Base-by-base conservation (phyloP, 2,888 invertebrate species). In the Diachrysia chrysitis region DNA sequence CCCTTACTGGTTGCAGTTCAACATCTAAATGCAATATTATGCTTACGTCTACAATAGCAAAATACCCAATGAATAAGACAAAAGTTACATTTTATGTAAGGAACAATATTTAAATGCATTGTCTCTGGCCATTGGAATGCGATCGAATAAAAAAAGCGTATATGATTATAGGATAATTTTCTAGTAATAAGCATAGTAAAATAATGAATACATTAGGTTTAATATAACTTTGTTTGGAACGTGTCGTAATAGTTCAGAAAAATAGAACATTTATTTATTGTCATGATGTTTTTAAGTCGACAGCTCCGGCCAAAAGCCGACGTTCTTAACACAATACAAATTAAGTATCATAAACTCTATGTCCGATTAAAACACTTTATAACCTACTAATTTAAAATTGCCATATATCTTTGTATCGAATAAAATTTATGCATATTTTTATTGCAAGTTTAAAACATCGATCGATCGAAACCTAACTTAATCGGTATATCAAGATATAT, bases 261-360 rank as follows among this genome's bases (percentile, higher is more conserved):
- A 92, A 93, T 93, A 93, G 85, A 89, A 85, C 80, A 83, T 89
- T 84, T 89, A 90, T 85, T 93, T 95, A 95, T 94, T 95, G 94
- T 94, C 94, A 94, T 92, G 91, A 90, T 90, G 86, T 85, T 90
- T n/a, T 85, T 87, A 87, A 87, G 83, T 87, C 85, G 73, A 82
- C 58, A 76, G 69, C 75, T 78, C 54, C 75, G 82, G 69, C 83
- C 71, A 73, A 68, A 51, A 74, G 74, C 77, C 77, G 73, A 81
- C 79, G 58, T 61, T 68, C 57, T 73, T 73, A 76, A 83, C 58
- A 69, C 51, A 75, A 83, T 79, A 81, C 82, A 81, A 80, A 81
- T 64, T 66, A 85, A 79, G 76, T 79, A 81, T 70, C 66, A 73
- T 81, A 81, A 71, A 73, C 51, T 73, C 77, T 84, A 80, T 72